These are phyloP conservation scores for Macaca nemestrina DNA, from an alignment of 2,113 vertebrate species.

Conservation along the genomic window DNA sequence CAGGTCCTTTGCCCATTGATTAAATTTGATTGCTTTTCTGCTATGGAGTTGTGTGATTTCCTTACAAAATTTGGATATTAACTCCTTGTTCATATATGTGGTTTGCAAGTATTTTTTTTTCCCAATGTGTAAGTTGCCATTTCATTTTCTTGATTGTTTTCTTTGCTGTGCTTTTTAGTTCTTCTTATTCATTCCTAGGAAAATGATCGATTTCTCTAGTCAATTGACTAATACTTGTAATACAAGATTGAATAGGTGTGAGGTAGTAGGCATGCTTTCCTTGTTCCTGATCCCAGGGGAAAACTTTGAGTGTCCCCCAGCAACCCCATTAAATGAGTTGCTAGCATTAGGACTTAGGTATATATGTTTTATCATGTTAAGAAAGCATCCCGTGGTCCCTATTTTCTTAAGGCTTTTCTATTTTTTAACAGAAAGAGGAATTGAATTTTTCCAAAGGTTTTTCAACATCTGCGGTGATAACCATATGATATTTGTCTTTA, in stretches of 20 bases:
- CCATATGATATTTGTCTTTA: not conserved
- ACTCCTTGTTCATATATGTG: not conserved
- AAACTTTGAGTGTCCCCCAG: not conserved
- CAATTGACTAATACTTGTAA: not conserved
- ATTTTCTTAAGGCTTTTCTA: not conserved
- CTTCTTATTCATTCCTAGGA: not conserved
- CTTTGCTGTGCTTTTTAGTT: not conserved
- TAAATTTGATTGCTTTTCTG: not conserved
- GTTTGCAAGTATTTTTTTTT: not conserved
- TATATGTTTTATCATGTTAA: not conserved
- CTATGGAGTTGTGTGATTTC: not conserved
- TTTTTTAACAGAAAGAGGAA: not conserved
- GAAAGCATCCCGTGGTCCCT: not conserved
- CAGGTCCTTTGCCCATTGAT: not conserved
- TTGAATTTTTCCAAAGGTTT: not conserved
- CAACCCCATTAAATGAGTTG: not conserved
- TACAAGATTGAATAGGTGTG: not conserved
- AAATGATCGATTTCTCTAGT: not conserved
- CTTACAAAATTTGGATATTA: not conserved
- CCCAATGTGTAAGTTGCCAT: not conserved
- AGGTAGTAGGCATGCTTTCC: not conserved
- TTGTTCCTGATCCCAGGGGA: not conserved
- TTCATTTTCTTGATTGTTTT: not conserved
- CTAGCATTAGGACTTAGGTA: not conserved
- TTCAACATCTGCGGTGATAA: not conserved